Evolutionary conservation across 2,113 vertebrate species (phyloP).

Genomic region (Ovis aries): ARS-UI_Ramb_v3.0 NC_056054.1:246050501-246051000

Average conservation of each 20-base stretch:
- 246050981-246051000: not conserved
- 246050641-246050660: not conserved
- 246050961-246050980: not conserved
- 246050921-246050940: not conserved
- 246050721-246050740: not conserved
- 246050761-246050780: not conserved
- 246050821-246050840: not conserved
- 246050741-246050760: not conserved
- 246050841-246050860: not conserved
- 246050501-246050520: not conserved
- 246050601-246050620: not conserved
- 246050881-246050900: not conserved
- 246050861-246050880: rapidly evolving
- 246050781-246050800: not conserved
- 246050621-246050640: not conserved
- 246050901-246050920: not conserved
- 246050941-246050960: not conserved
- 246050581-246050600: not conserved
- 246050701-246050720: not conserved
- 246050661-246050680: not conserved
- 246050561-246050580: not conserved
- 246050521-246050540: not conserved
- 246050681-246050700: not conserved
- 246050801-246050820: not conserved
- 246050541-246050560: not conserved